Evolutionary conservation across 2,888 invertebrate species (phyloP), one percentile per base, ranked within the genome.

Genomic region (Steinernema hermaphroditum): DNA sequence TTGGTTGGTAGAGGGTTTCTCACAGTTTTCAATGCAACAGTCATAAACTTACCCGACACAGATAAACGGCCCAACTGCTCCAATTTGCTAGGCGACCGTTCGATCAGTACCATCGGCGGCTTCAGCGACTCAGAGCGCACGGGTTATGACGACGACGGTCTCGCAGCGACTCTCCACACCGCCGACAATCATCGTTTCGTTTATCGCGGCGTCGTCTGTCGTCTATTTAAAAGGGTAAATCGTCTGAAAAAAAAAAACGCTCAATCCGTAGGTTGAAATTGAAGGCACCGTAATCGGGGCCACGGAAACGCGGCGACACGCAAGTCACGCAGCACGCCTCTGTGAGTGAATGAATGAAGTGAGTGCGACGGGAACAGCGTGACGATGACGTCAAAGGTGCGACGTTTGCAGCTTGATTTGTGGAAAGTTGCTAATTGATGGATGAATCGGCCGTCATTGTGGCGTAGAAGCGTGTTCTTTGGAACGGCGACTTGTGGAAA

Each of bases 11-110:
- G 37, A 37, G 6, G 12, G 37, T 37, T 37, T 12, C 6, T 37
- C 37, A 37, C 37, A 37, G 6, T 37, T 37, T 37, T 4, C 37
- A 12, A 37, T 4, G 37, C 4, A 37, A 37, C 37, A 12, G 6
- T 4, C 4, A 46, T n/a, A 6, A 4, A n/a, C 62, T 29, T 32
- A 62, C 62, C 62, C 32, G 62, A 62, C 62, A 62, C 62, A 62
- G 62, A 62, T 62, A 62, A 62, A 62, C 62, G 62, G 32, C 62
- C 62, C 62, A 62, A 62, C 29, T 62, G 62, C 22, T 62, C 62
- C 62, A 62, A 62, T 62, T 62, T 62, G 62, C 62, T 62, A 22
- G 62, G 62, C 16, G 62, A 62, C 62, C 62, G 62, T 62, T 62
- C 32, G 62, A 62, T 62, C 62, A 62, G 62, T 16, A 62, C 62